Conservation (phyloP, 2,888 invertebrate genomes). For the Lymantria monacha region DNA sequence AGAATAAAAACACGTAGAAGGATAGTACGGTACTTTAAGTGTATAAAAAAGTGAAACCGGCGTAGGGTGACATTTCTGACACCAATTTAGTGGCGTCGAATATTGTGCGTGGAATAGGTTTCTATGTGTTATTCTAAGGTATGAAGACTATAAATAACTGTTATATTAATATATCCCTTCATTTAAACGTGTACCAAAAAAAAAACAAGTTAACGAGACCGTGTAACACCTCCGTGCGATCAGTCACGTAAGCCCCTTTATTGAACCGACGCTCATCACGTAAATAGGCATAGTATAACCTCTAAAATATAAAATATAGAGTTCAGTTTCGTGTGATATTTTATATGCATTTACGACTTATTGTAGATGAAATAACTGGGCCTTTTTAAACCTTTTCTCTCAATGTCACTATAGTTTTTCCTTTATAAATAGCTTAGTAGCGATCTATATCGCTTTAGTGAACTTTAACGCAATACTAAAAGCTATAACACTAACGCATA, state of each 20-base stretch:
- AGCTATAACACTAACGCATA: no score
- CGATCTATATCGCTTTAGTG: no score
- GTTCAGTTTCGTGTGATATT: neutral
- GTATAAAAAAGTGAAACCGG: no score
- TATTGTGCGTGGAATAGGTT: no score
- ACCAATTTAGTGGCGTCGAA: no score
- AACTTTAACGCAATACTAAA: no score
- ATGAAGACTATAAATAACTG: no score
- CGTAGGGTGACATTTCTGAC: no score
- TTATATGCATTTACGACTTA: neutral
- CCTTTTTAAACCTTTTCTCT: neutral
- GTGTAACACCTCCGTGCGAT: constrained; percentile 16
- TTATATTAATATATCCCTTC: neutral
- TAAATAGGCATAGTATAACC: neutral
- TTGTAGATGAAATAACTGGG: neutral
- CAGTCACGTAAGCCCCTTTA: constrained; percentile 20
- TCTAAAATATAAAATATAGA: neutral
- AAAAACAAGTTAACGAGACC: neutral
- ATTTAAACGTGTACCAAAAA: neutral
- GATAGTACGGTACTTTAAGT: no score
- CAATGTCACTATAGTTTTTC: neutral
- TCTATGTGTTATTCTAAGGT: no score
- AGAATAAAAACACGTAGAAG: no score
- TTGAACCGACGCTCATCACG: neutral
- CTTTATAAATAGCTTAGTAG: neutral